These are phyloP conservation scores for Aleiodes alternator DNA, from an alignment of 2,888 invertebrate genomes.

Conservation along the genomic window DNA sequence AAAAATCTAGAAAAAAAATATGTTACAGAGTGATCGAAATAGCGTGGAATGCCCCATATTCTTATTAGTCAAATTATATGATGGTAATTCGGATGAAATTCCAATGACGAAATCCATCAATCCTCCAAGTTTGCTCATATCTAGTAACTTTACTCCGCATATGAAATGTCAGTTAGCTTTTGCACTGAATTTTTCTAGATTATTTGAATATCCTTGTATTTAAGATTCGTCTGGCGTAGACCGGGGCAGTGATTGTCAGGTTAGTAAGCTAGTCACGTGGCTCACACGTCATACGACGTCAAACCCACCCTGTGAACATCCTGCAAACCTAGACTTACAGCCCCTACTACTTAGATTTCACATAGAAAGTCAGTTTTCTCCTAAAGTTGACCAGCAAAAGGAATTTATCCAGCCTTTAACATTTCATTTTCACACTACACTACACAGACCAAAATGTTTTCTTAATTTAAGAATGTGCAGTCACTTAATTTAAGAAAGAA, in stretches of 20 bases:
- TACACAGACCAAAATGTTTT: too few species aligned
- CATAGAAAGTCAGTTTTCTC: not conserved
- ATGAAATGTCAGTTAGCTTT: slow-evolving; percentile 6
- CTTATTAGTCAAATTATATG: too few species aligned
- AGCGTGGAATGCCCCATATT: too few species aligned
- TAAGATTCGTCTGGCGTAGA: slow-evolving; percentile 73
- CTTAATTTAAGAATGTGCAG: too few species aligned
- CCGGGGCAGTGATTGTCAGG: slow-evolving; percentile 72
- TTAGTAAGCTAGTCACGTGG: slow-evolving; percentile 73
- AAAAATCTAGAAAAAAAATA: too few species aligned
- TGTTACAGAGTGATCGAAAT: too few species aligned
- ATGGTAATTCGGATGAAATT: too few species aligned
- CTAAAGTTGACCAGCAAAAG: slow-evolving; percentile 30
- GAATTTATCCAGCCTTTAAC: slow-evolving; percentile 67
- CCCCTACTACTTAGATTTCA: not conserved
- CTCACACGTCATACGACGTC: slow-evolving; percentile 74
- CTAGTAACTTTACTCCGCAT: slow-evolving; percentile 8
- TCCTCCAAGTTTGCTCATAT: slow-evolving; percentile 15
- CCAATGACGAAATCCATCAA: not conserved
- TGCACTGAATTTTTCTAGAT: slow-evolving; percentile 50
- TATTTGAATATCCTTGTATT: slow-evolving; percentile 73
- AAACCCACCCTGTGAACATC: slow-evolving; percentile 65
- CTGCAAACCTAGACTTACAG: slow-evolving; percentile 11
- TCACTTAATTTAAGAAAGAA: too few species aligned
- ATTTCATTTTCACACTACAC: slow-evolving; percentile 75